phyloP scores from a whole-genome alignment of 1,140 invertebrate genomes.

The Vanessa atalanta region DNA sequence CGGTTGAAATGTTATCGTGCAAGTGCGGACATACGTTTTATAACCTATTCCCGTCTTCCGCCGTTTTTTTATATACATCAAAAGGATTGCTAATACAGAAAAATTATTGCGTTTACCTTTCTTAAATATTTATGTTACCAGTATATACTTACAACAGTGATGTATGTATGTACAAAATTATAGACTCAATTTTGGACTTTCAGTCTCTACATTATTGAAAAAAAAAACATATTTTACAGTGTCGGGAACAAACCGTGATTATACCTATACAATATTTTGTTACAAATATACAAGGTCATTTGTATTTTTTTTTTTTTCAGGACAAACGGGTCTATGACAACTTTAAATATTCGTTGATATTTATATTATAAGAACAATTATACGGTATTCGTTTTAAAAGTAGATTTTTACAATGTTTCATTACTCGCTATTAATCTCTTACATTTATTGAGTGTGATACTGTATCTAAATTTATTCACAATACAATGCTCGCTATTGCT shows the following conservation, averaged over 20 bases:
- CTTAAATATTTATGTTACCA: slow-evolving; percentile 70
- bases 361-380: slow-evolving; percentile 28
- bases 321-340: slow-evolving; percentile 26
- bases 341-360: slow-evolving; percentile 19
- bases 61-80: slow-evolving; percentile 64
- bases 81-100: slow-evolving; percentile 72
- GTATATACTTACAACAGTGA: slow-evolving; percentile 76
- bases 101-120: slow-evolving; percentile 72
- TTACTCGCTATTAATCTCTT: slow-evolving; percentile 8
- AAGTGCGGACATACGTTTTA: slow-evolving; percentile 1
- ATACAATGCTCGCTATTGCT: background rate
- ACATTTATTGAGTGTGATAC: slow-evolving; percentile 5
- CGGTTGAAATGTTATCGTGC: background rate
- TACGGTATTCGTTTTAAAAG: slow-evolving; percentile 18
- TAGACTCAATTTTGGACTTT: slow-evolving; percentile 79
- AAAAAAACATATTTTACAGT: slow-evolving; percentile 60
- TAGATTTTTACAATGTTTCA: slow-evolving; percentile 23
- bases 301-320: slow-evolving; percentile 23
- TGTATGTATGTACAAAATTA: slow-evolving; percentile 78
- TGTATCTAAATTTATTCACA: slow-evolving; percentile 7
- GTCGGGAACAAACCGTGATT: slow-evolving; percentile 48
- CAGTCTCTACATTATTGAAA: slow-evolving; percentile 75
- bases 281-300: slow-evolving; percentile 74
- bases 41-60: slow-evolving; percentile 40
- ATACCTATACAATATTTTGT: slow-evolving; percentile 66